These are phyloP conservation scores for Phainopepla nitens DNA, from an alignment of 2,113 vertebrate species.

Conservation along the genomic window DNA sequence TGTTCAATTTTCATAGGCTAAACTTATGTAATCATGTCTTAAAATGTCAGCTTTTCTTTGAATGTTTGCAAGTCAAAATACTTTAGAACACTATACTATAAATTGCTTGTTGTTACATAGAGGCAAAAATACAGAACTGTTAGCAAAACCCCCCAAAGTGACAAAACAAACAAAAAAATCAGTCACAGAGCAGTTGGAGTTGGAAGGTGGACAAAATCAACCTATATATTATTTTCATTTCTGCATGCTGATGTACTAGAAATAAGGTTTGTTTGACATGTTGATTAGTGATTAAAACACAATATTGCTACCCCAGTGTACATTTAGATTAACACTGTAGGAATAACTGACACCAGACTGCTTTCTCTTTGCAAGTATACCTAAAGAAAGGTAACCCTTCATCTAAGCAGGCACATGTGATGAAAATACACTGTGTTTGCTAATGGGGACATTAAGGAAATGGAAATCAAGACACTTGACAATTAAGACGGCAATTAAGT, in stretches of 20 bases:
- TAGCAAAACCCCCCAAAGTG: not conserved
- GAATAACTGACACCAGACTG: not conserved
- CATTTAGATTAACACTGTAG: not conserved
- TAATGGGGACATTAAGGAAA: not conserved
- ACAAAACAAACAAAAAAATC: not conserved
- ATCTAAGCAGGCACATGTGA: not conserved
- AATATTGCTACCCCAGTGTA: not conserved
- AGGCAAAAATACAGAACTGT: not conserved
- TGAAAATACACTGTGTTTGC: not conserved
- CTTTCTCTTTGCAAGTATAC: not conserved
- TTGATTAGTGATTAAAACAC: not conserved
- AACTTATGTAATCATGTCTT: not conserved
- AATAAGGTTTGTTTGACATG: not conserved
- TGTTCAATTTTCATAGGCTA: not conserved
- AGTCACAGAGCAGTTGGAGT: too few species aligned
- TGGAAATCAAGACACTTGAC: not conserved
- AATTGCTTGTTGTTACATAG: not conserved
- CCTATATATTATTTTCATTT: not conserved
- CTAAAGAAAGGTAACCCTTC: not conserved
- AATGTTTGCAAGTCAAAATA: not conserved
- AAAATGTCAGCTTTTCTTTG: not conserved
- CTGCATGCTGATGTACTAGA: not conserved
- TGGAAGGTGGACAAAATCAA: not conserved
- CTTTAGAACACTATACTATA: not conserved
- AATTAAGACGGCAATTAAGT: not conserved